A percentile compares a stretch with the other conserved stretches of the same genome.
Evolutionary conservation across 1,140 invertebrate genomes (phyloP).

Genomic region (Berghia stephanieae): DNA sequence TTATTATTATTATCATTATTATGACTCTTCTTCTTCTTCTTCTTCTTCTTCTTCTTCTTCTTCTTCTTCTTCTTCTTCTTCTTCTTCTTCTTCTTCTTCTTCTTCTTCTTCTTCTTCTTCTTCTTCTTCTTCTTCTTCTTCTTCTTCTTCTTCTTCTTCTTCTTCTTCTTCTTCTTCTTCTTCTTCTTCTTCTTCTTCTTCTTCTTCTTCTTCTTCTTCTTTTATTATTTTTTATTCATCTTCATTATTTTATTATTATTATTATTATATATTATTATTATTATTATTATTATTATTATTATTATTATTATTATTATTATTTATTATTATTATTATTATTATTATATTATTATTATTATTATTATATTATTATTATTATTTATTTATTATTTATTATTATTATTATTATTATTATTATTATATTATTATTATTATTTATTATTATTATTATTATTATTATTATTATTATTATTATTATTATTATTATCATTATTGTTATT

Average conservation of each 20-base stretch:
- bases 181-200: slow-evolving; percentile 1
- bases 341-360: too few relatives aligned
- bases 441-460: too few relatives aligned
- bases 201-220: slow-evolving; percentile 13
- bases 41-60: background rate
- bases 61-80: slow-evolving; percentile 11
- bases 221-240: background rate
- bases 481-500: too few relatives aligned
- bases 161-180: background rate
- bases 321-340: too few relatives aligned
- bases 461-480: too few relatives aligned
- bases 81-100: background rate
- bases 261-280: background rate
- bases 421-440: too few relatives aligned
- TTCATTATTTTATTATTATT: background rate
- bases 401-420: too few relatives aligned
- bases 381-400: too few relatives aligned
- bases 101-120: slow-evolving; percentile 15
- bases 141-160: background rate
- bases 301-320: too few relatives aligned
- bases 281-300: too few relatives aligned
- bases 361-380: too few relatives aligned
- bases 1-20: background rate
- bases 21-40: background rate
- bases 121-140: slow-evolving; percentile 1